Evolutionary conservation across 1,140 invertebrate genomes (phyloP).

Genomic region (Halyomorpha halys): DNA sequence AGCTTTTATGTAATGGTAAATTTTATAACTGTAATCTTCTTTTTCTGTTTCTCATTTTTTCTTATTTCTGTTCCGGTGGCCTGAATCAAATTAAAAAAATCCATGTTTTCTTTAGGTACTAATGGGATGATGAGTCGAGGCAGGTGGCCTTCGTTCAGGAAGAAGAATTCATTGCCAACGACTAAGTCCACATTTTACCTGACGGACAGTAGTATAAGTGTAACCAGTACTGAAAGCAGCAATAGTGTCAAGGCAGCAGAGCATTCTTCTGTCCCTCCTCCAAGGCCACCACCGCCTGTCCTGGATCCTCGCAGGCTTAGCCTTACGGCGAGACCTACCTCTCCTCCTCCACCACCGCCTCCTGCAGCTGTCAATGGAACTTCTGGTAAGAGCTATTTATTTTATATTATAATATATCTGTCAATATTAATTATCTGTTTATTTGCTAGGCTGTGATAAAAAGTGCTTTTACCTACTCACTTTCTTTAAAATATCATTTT

Average conservation of each 20-base stretch:
- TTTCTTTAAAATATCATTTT: too few relatives aligned
- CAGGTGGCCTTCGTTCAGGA: constrained; percentile 23
- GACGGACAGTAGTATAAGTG: constrained; percentile 14
- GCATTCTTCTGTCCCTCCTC: constrained; percentile 17
- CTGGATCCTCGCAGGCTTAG: constrained; percentile 27
- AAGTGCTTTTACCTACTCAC: too few relatives aligned
- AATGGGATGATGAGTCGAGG: neutral
- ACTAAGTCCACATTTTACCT: constrained; percentile 26
- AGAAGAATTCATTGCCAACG: constrained; percentile 1
- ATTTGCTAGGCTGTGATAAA: too few relatives aligned
- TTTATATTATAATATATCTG: too few relatives aligned
- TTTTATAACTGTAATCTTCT: too few relatives aligned
- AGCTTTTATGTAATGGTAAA: too few relatives aligned
- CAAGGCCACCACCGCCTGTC: neutral
- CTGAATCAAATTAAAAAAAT: neutral
- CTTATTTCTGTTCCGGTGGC: too few relatives aligned
- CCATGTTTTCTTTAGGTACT: neutral
- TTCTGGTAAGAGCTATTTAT: neutral
- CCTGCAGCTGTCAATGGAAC: constrained; percentile 1
- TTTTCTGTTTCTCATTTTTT: too few relatives aligned
- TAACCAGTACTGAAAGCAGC: neutral
- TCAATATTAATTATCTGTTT: too few relatives aligned
- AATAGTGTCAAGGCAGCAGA: constrained; percentile 13
- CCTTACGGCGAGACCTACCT: constrained; percentile 26
- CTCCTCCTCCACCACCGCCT: constrained; percentile 32